Base-by-base conservation (phyloP, 2,888 invertebrate species). In the Gasteruption jaculator region DNA sequence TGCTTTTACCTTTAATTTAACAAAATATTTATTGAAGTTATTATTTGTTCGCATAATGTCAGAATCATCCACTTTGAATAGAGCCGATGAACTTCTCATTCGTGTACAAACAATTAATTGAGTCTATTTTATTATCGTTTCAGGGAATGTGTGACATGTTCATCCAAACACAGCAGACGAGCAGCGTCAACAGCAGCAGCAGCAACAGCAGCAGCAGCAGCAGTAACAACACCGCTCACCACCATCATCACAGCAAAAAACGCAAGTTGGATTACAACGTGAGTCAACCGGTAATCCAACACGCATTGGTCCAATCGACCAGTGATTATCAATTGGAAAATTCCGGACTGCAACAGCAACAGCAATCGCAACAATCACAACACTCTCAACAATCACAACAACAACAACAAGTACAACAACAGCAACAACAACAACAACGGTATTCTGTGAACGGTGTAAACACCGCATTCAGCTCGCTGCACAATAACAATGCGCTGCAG, bases 81-180 rank as follows among this genome's bases (percentile, higher is more conserved):
- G 4, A 5, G 10, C 14, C 11, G 3, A 14, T 7, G 15, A 32
- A 15, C 8, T 24, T 4, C 33, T 10, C 26, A 43, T 21, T 24
- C 5, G n/a, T 33, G 12, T n/a, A n/a, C n/a, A n/a, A n/a, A n/a
- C n/a, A n/a, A n/a, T n/a, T n/a, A n/a, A n/a, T 37, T 16, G 16
- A 30, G 8, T 18, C n/a, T 38, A 8, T 33, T 4, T 26, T 29
- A 22, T 41, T 37, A 31, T 39, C 39, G 31, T 74, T 75, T 16
- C 74, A 86, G 86, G 84, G 84, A 83, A 83, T 83, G 84, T 85
- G 81, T 85, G 86, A 85, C 85, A 86, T 86, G 86, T 86, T 83
- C 83, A 83, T 83, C 77, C 78, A 77, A 75, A 76, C 78, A 74
- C 79, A 78, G 67, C 77, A 77, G 68, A 73, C 75, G 71, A 74